Evolutionary conservation across 2,888 invertebrate species (phyloP), one percentile per base, ranked within the genome.

Genomic region (Tetramorium bicarinatum): DNA sequence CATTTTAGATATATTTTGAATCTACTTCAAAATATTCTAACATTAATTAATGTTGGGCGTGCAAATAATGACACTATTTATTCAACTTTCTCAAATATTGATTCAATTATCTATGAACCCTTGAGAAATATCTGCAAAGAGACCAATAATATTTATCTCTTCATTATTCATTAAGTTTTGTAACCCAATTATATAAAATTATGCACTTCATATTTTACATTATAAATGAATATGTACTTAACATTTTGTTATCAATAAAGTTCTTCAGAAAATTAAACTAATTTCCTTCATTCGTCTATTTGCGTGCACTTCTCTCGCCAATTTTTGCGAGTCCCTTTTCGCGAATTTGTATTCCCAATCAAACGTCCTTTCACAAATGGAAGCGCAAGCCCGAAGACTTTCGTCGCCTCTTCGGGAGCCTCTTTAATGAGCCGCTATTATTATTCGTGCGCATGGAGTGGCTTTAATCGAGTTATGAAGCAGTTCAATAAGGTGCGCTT

Each of bases 401-500:
- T 77, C 29, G 54, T 77, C 77, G 41, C n/a, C 29, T 56, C 67
- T 25, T 66, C 54, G 21, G 29, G 7, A 13, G 71, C 29, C n/a
- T n/a, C n/a, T 77, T 69, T 69, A 77, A 77, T 69, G 77, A 77
- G 77, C 54, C 29, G 71, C 54, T 77, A 77, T 77, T 77, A 77
- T 77, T 77, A 77, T 56, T 77, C 77, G 54, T 54, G 77, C 69
- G 69, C 77, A 69, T 69, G 44, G 54, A 77, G 71, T 56, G 77
- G 44, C 44, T 77, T 77, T 77, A 77, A 77, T 77, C 69, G 77
- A 69, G 54, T 77, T 77, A 77, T 71, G 77, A 77, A 77, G 54
- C 77, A 29, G 54, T 69, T 77, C 77, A 69, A 77, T 77, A 77
- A 77, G 71, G 29, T 29, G 44, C 67, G n/a, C 62, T 47, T 54